Evolutionary conservation across 2,888 invertebrate genomes (phyloP).

Genomic region (Volucella zonaria): DNA sequence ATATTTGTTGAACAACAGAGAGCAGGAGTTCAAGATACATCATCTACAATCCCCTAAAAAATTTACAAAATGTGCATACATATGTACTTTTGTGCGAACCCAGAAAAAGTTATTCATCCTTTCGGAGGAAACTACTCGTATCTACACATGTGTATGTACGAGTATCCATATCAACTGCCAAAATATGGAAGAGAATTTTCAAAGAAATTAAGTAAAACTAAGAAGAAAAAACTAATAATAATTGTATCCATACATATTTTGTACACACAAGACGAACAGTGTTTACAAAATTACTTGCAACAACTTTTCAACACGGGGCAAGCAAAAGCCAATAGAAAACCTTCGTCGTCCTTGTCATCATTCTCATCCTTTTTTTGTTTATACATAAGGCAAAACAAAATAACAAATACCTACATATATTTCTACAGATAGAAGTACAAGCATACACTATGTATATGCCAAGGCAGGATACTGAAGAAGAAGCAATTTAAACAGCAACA

Average conservation of each 20-base stretch:
- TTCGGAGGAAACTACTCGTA: constrained; percentile 23
- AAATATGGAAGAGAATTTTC: not conserved
- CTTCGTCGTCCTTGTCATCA: constrained; percentile 12
- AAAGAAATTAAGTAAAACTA: constrained; percentile 3
- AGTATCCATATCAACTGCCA: not conserved
- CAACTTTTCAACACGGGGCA: constrained; percentile 46
- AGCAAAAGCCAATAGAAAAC: constrained; percentile 27
- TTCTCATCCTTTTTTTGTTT: constrained; percentile 37
- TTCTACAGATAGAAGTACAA: no score
- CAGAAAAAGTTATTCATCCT: not conserved
- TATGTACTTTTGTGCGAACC: constrained; percentile 6
- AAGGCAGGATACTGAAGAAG: constrained; percentile 14
- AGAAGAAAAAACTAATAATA: constrained; percentile 15
- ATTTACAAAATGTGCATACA: constrained; percentile 30
- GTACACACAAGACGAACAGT: constrained; percentile 26
- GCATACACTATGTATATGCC: no score
- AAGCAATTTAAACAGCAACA: constrained; percentile 50
- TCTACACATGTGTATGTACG: no score
- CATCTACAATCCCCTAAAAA: not conserved
- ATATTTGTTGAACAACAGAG: constrained; percentile 5
- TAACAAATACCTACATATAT: constrained; percentile 15
- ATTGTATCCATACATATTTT: constrained; percentile 2
- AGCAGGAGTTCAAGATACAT: not conserved
- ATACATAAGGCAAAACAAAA: constrained; percentile 25
- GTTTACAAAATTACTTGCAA: constrained; percentile 63